These are phyloP conservation scores for Eriocheir sinensis DNA, from an alignment of 1,140 invertebrate genomes.

Conservation along the genomic window DNA sequence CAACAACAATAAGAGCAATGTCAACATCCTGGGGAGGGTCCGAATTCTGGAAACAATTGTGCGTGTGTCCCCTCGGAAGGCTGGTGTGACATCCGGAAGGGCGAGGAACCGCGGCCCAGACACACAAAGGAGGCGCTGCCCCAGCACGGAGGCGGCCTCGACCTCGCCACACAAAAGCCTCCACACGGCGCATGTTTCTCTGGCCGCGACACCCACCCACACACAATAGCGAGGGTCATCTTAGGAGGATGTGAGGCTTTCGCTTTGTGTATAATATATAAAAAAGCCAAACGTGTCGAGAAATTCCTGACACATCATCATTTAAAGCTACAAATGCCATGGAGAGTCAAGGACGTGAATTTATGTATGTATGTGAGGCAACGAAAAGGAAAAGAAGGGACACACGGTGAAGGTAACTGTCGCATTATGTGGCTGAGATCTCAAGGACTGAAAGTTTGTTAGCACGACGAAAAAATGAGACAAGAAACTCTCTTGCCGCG, in stretches of 20 bases:
- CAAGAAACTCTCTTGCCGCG: neutral
- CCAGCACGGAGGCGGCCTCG: conserved; percentile 7
- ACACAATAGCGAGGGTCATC: conserved; percentile 25
- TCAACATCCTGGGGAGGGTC: neutral
- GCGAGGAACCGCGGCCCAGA: conserved; percentile 15
- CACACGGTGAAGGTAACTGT: conserved; percentile 12
- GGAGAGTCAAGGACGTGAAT: neutral
- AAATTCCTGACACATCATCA: neutral
- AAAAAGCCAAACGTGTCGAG: conserved; percentile 2
- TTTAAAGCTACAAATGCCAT: neutral
- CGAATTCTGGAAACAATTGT: neutral
- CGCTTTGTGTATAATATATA: conserved; percentile 4
- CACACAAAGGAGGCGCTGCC: conserved; percentile 34
- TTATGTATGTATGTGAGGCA: neutral
- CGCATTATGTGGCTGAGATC: neutral
- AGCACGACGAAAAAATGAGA: conserved; percentile 30
- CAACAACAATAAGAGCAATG: neutral
- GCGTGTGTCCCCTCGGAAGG: neutral
- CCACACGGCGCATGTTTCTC: conserved; percentile 40
- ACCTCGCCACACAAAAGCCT: conserved; percentile 45
- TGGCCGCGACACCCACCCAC: conserved; percentile 42
- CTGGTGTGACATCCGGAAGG: conserved; percentile 19
- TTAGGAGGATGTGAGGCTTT: neutral
- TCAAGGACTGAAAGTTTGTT: conserved; percentile 24
- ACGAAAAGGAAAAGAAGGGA: neutral